phyloP scores from a whole-genome alignment of 2,888 invertebrate species.

The Elysia crispata region DNA sequence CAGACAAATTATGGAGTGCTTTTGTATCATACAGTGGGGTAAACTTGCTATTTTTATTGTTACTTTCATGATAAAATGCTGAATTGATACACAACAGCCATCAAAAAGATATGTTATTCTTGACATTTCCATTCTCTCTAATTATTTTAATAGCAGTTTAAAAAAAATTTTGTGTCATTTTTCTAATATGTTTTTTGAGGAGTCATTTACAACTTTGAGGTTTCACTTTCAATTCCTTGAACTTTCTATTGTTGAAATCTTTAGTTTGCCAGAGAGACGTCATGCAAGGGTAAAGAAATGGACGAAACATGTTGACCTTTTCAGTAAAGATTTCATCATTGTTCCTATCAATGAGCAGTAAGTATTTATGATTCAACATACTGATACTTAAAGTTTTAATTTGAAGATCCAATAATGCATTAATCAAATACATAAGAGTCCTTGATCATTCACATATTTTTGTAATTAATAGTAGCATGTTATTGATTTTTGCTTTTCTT shows the following conservation, averaged over 20 bases:
- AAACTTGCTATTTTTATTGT: too few relatives aligned
- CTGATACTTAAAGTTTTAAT: background rate
- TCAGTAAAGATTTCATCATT: conserved; percentile 96
- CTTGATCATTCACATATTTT: background rate
- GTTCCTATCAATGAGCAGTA: conserved; percentile 98
- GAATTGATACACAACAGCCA: background rate
- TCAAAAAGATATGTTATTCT: too few relatives aligned
- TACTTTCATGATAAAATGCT: too few relatives aligned
- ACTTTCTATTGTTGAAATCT: conserved; percentile 40
- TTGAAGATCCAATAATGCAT: background rate
- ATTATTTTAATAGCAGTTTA: too few relatives aligned
- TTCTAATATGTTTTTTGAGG: background rate
- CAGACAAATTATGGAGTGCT: too few relatives aligned
- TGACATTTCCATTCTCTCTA: too few relatives aligned
- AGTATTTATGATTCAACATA: conserved; percentile 63
- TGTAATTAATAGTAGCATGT: background rate
- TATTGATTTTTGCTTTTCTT: background rate
- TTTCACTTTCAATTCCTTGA: background rate
- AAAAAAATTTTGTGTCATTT: background rate
- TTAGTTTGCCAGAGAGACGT: conserved; percentile 81
- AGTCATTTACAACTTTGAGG: too few relatives aligned
- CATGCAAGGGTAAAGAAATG: conserved; percentile 95
- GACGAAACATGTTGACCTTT: conserved; percentile 97
- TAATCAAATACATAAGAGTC: too few relatives aligned
- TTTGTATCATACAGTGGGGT: too few relatives aligned